Evolutionary conservation across 2,888 invertebrate species (phyloP), one percentile per base, ranked within the genome.

Genomic region (Pachydiplax longipennis): DNA sequence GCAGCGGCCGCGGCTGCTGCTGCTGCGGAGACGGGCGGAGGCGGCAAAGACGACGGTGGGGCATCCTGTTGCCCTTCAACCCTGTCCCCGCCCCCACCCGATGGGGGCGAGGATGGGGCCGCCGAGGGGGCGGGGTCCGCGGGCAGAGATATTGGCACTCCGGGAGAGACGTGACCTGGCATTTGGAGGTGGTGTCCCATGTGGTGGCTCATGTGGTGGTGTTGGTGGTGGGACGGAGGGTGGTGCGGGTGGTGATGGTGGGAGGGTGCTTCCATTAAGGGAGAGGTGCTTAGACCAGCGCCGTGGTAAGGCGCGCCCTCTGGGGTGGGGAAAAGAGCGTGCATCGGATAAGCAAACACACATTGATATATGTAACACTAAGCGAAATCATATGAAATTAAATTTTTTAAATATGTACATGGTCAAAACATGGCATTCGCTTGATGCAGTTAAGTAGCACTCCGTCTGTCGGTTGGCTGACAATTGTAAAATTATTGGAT

Each of bases 51-150:
- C 92, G 93, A 93, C 92, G 94, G 94, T 92, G 93, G 93, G 92
- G 93, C 93, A 93, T 94, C 94, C 91, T 94, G 94, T 92, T 94
- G 94, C 91, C 93, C 94, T 92, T 93, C 93, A 91, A 93, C 93
- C 92, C 65, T 65, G 93, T 93, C 92, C 94, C 94, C 82, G 93
- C 94, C 82, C 13, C 94, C 82, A 93, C 94, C 82, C 13, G n/a
- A 48, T 0, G 83, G 35, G 44, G 44, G 44, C 12, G 87, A 61
- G 25, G 65, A 48, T 5, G 83, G 73, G 37, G 91, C 53, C 25
- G 61, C 25, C 31, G 91, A 65, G 91, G 61, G 44, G 15, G 91
- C 65, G 58, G 82, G 81, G 65, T 61, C 81, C 40, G 58, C 82
- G 90, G 90, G 80, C 81, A 81, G 58, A 35, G 90, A 81, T 15